A percentile compares a stretch with the other conserved stretches of the same genome.
Evolutionary conservation across 1,140 invertebrate genomes (phyloP).

Genomic region (Dryas iulia): DNA sequence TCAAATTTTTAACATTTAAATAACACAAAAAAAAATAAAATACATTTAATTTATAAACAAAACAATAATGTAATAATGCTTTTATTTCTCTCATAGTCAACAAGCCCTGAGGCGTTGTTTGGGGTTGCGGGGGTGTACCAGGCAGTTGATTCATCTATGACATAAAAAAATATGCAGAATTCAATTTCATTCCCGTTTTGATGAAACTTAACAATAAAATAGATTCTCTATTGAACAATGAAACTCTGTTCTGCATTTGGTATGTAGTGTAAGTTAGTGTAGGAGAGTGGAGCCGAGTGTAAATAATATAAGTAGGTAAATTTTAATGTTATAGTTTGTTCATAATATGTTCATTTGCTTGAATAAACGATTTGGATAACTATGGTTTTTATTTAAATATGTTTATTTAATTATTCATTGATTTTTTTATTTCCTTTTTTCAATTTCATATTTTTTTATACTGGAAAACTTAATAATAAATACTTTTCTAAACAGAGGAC

Average conservation of each 20-base stretch:
- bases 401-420: no score
- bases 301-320: constrained; percentile 80
- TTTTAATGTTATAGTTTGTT: constrained; percentile 80
- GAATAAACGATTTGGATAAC: constrained; percentile 79
- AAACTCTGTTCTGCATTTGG: constrained; percentile 60
- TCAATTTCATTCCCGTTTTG: constrained; percentile 4
- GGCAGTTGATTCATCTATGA: constrained; percentile 2
- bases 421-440: no score
- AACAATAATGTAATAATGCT: neutral
- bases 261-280: constrained; percentile 65
- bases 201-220: neutral
- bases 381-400: constrained; percentile 58
- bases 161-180: constrained; percentile 18
- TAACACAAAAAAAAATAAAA: no score
- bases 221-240: constrained; percentile 6
- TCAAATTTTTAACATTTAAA: neutral
- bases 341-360: constrained; percentile 80
- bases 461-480: no score
- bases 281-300: constrained; percentile 69
- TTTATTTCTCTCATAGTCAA: neutral
- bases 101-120: neutral
- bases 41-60: no score
- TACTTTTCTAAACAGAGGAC: no score
- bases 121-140: neutral
- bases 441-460: no score